phyloP scores from a whole-genome alignment of 2,888 invertebrate species.

The Rhogogaster chlorosoma region DNA sequence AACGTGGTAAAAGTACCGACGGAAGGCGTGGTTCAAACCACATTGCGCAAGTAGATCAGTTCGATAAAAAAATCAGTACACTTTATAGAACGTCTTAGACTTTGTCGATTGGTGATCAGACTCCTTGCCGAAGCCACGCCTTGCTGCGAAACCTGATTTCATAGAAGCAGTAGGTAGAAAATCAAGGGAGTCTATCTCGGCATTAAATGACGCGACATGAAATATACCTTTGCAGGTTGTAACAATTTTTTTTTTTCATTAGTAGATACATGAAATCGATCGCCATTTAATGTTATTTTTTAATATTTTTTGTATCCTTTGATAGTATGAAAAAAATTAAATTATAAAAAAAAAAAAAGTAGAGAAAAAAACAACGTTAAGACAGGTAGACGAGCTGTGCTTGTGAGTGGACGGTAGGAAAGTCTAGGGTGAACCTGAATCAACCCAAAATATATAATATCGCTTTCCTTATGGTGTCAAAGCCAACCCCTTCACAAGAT shows the following conservation, averaged over 20 bases:
- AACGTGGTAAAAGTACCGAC: not conserved
- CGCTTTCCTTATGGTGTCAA: constrained; percentile 72
- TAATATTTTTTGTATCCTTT: not conserved
- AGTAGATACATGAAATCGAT: not conserved
- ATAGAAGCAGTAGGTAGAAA: not conserved
- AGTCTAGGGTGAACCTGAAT: constrained; percentile 53
- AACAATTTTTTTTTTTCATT: not conserved
- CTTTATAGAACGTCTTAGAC: not conserved
- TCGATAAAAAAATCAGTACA: not conserved
- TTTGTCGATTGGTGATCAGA: not conserved
- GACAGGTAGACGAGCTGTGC: not conserved
- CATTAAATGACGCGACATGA: not conserved
- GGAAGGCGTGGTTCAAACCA: not conserved
- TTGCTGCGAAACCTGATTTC: not conserved
- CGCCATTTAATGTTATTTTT: not conserved
- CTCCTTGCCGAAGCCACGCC: not conserved
- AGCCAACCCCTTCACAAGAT: constrained; percentile 57
- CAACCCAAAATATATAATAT: constrained; percentile 47
- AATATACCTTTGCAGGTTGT: not conserved
- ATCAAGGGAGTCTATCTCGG: not conserved
- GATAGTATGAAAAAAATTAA: not conserved
- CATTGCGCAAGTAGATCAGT: not conserved
- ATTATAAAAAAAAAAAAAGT: too few relatives aligned
- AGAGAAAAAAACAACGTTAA: not conserved
- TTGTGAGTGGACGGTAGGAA: constrained; percentile 49